Evolutionary conservation across 2,888 invertebrate genomes (phyloP), one percentile per base, ranked within the genome.

Genomic region (Drosophila lutescens): DNA sequence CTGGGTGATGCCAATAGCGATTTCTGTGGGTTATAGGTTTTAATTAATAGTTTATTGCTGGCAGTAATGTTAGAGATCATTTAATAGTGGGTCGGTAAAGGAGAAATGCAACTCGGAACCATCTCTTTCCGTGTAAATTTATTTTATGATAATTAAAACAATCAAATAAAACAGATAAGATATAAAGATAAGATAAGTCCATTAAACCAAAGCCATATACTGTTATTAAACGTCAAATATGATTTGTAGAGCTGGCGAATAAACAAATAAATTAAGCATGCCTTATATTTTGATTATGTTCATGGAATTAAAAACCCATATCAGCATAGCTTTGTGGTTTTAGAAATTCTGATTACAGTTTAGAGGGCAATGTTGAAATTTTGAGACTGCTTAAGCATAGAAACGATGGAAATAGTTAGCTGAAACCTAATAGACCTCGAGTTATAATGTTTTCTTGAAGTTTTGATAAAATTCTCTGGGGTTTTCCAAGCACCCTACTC

Each of bases 1-100:
- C 82, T 95, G 95, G 4, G 97, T 97, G 86, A 97, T 93, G 12
- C 98, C 97, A 90, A 96, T 96, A 9, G 99, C 97, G 85, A 99
- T 95, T 89, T 96, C 98, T 99, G 47, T 12, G 15, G 15, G 32
- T 4, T n/a, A 30, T 10, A 10, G 2, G 23, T 15, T 5, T 15
- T 15, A 10, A 10, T 30, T n/a, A 46, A 20, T 23, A 3, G 23
- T 23, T 23, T 23, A 23, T 4, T 4, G 2, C 4, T 3, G 23
- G 3, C 23, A 4, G 23, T 23, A 23, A 23, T 23, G 4, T 3
- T 13, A 20, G 1, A 10, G 5, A 17, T 17, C 2, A 20, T 2
- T 9, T 2, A 30, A 8, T 8, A 30, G 8, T 8, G 8, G 8
- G 30, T 8, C 2, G 30, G 7, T 30, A 0, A 1, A 30, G 8